Conservation (phyloP, 2,888 invertebrate species). For the Drosophila testacea region DNA sequence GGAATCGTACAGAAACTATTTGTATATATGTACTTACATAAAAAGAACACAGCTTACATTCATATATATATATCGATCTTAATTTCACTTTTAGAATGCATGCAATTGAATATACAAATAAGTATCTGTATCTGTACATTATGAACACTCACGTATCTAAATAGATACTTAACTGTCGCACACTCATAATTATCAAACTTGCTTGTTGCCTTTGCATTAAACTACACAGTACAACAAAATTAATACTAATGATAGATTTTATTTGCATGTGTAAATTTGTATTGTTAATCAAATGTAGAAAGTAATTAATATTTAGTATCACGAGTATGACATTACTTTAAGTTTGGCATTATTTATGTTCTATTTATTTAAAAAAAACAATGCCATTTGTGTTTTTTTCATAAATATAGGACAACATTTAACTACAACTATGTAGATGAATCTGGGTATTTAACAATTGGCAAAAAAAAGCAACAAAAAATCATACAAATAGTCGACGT, state of each 20-base stretch:
- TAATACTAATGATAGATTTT: not conserved
- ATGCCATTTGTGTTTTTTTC: constrained; percentile 33
- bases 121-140: not conserved
- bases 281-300: not conserved
- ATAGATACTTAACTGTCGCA: too few relatives aligned
- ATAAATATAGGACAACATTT: constrained; percentile 59
- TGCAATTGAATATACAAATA: not conserved
- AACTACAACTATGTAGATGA: constrained; percentile 48
- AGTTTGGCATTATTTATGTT: constrained; percentile 19
- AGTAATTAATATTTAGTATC: not conserved
- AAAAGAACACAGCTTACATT: not conserved
- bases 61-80: not conserved
- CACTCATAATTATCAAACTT: not conserved
- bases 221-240: not conserved
- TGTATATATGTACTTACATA: not conserved
- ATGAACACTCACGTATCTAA: too few relatives aligned
- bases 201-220: not conserved
- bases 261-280: not conserved
- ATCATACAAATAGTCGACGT: constrained; percentile 11
- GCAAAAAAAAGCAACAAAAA: constrained; percentile 40
- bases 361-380: constrained; percentile 23
- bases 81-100: not conserved
- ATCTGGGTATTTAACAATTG: constrained; percentile 56
- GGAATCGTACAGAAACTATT: constrained; percentile 26
- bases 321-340: constrained; percentile 13